A percentile compares a stretch with the other conserved stretches of the same genome.
These are phyloP conservation scores for Antennarius maculatus DNA, from an alignment of 2,797 vertebrate genomes.

Conservation along the genomic window DNA sequence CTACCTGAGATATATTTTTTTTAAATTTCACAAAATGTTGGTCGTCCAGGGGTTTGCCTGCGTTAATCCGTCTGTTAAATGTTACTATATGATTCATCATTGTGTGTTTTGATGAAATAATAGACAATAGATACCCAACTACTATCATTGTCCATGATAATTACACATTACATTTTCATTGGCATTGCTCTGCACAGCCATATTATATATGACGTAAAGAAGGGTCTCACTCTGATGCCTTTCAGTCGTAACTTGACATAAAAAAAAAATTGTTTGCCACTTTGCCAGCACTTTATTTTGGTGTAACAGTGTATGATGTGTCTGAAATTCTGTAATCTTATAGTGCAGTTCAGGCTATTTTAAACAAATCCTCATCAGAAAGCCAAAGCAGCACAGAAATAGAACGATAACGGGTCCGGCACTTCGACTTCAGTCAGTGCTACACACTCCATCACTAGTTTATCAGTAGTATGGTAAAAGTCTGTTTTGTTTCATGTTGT, in stretches of 20 bases:
- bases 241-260: slow-evolving; percentile 33
- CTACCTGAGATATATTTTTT: slow-evolving; percentile 17
- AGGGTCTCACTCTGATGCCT: slow-evolving; percentile 29
- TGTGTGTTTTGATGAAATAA: slow-evolving; percentile 47
- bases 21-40: slow-evolving; percentile 45
- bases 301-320: slow-evolving; percentile 47
- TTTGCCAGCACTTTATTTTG: slow-evolving; percentile 71
- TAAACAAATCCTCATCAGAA: slow-evolving; percentile 54
- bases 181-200: slow-evolving; percentile 11
- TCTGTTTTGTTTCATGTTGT: slow-evolving; percentile 21
- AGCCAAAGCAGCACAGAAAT: slow-evolving; percentile 71
- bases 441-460: slow-evolving; percentile 57
- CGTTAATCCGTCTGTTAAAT: slow-evolving; percentile 60
- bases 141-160: slow-evolving; percentile 50
- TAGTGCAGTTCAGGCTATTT: slow-evolving; percentile 41
- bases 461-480: slow-evolving; percentile 19
- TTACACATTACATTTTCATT: slow-evolving; percentile 31
- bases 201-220: slow-evolving; percentile 7
- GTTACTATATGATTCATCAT: slow-evolving; percentile 61
- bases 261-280: slow-evolving; percentile 28
- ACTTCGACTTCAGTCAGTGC: slow-evolving; percentile 66
- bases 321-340: slow-evolving; percentile 36
- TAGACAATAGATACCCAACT: slow-evolving; percentile 40
- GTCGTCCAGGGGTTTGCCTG: slow-evolving; percentile 51
- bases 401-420: slow-evolving; percentile 43